Evolutionary conservation across 2,797 vertebrate genomes (phyloP).

Genomic region (Takifugu rubripes): DNA sequence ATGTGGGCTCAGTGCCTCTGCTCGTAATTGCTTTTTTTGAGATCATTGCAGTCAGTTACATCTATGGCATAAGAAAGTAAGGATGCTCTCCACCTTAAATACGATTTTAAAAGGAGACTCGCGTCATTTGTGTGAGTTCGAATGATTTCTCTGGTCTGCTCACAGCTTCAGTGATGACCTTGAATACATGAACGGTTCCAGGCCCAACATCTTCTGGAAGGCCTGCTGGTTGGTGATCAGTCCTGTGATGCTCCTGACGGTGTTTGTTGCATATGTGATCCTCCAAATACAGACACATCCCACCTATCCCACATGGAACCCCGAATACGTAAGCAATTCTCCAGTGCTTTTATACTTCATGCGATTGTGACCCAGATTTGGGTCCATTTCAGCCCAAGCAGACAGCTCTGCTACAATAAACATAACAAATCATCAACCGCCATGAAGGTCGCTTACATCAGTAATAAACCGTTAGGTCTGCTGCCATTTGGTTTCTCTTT

Average conservation of each 20-base stretch:
- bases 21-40: constrained; percentile 86
- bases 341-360: neutral
- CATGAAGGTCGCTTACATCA: too few relatives aligned
- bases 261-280: constrained; percentile 78
- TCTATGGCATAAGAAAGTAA: constrained; percentile 84
- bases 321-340: constrained; percentile 75
- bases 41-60: constrained; percentile 70
- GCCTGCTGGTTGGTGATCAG: constrained; percentile 84
- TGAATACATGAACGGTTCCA: constrained; percentile 83
- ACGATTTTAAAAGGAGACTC: neutral
- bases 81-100: neutral
- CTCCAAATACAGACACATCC: constrained; percentile 69
- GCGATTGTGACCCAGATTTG: too few relatives aligned
- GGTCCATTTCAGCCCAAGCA: too few relatives aligned
- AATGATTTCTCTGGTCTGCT: neutral
- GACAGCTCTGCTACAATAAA: too few relatives aligned
- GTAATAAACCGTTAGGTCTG: neutral
- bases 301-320: constrained; percentile 83
- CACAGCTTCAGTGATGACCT: constrained; percentile 86
- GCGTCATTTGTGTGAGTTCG: neutral
- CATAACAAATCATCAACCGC: too few relatives aligned
- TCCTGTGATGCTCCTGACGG: constrained; percentile 78
- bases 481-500: neutral
- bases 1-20: constrained; percentile 81
- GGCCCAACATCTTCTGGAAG: constrained; percentile 82